phyloP scores from a whole-genome alignment of 2,113 vertebrate genomes.

The Orientallactaga bullata region DNA sequence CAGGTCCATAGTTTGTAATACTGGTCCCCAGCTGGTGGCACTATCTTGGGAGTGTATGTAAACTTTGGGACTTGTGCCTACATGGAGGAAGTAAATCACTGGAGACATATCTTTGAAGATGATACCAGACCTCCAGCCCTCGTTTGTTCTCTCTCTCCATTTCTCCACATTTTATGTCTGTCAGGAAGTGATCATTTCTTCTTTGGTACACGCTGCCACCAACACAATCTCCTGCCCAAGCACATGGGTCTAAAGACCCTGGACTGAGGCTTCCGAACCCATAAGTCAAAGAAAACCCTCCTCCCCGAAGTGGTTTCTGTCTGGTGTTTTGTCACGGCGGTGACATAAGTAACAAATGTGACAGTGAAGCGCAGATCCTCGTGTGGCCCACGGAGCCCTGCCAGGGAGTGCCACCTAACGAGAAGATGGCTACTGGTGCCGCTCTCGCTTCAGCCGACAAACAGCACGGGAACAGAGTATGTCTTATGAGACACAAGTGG shows the following conservation, averaged over 20 bases:
- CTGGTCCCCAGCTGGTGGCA: neutral
- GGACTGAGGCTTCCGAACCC: neutral
- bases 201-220: neutral
- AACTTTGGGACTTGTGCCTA: neutral
- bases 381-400: neutral
- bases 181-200: neutral
- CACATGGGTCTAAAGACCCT: neutral
- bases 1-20: neutral
- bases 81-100: neutral
- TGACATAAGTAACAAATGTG: neutral
- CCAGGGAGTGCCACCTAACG: rapidly evolving
- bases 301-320: neutral
- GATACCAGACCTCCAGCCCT: neutral
- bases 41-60: neutral
- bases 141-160: neutral
- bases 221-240: neutral
- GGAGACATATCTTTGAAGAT: no score
- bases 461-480: rapidly evolving
- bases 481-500: rapidly evolving
- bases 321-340: neutral
- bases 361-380: neutral
- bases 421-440: no score
- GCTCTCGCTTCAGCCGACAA: rapidly evolving
- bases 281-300: neutral
- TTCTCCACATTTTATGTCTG: no score